Conservation (phyloP, 2,888 invertebrate species). For the Lasioglossum malachurum region DNA sequence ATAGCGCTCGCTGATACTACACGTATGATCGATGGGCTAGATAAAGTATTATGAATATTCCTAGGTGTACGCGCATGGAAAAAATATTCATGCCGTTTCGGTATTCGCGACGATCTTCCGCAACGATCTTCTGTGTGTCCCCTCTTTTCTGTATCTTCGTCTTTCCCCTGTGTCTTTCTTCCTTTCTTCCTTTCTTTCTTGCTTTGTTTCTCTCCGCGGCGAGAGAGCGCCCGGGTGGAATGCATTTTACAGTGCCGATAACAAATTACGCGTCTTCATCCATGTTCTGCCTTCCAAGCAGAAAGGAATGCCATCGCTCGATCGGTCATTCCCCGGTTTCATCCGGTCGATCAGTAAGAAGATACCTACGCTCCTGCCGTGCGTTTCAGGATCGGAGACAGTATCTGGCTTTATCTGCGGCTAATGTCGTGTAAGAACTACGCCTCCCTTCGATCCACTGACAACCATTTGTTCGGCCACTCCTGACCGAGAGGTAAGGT, state of each 20-base stretch:
- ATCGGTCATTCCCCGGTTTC: conserved; percentile 66
- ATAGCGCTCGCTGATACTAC: conserved; percentile 34
- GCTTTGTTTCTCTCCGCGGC: neutral
- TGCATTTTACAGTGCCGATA: conserved; percentile 64
- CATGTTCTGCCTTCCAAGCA: conserved; percentile 58
- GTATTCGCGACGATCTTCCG: conserved; percentile 41
- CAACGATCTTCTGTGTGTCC: conserved; percentile 10
- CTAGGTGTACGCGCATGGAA: conserved; percentile 1
- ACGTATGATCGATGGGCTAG: conserved; percentile 35
- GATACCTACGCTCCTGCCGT: conserved; percentile 77
- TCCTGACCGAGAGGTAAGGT: conserved; percentile 34
- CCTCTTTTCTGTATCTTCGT: neutral
- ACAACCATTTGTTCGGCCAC: conserved; percentile 73
- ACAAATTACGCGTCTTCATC: conserved; percentile 67
- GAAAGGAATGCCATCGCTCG: conserved; percentile 72
- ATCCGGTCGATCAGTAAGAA: conserved; percentile 74
- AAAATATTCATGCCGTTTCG: conserved; percentile 30
- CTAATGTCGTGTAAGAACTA: conserved; percentile 82
- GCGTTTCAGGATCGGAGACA: conserved; percentile 80
- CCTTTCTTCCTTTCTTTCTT: neutral
- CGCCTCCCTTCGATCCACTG: conserved; percentile 76
- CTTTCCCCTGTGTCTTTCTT: neutral
- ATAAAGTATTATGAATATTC: conserved; percentile 52
- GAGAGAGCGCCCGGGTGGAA: conserved; percentile 29
- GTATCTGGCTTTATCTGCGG: conserved; percentile 81